Conservation (phyloP, 2,797 vertebrate genomes). For the Acanthopagrus latus region DNA sequence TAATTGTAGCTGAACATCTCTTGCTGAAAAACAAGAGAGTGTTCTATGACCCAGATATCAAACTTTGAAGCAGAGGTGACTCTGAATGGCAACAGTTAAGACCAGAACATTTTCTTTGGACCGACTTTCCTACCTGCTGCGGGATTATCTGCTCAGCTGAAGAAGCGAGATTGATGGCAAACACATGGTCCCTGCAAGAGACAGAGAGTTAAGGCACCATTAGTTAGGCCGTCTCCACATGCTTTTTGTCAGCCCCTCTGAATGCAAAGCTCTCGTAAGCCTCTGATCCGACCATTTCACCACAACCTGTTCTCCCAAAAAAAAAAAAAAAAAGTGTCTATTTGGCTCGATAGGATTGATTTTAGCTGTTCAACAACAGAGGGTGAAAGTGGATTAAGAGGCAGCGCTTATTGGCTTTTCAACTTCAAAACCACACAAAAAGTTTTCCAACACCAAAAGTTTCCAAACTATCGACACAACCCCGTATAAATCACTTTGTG, state of each 20-base stretch:
- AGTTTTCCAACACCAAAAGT: conserved; percentile 22
- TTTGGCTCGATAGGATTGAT: conserved; percentile 19
- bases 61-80: neutral
- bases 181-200: conserved; percentile 92
- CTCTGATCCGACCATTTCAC: conserved; percentile 24
- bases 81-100: neutral
- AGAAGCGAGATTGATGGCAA: conserved; percentile 90
- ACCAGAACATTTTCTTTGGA: neutral
- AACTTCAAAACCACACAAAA: conserved; percentile 26
- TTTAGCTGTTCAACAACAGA: conserved; percentile 25
- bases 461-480: conserved; percentile 44
- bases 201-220: neutral
- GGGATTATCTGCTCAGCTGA: conserved; percentile 89
- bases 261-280: conserved; percentile 16
- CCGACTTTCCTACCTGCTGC: conserved; percentile 85
- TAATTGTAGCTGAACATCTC: no score
- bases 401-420: conserved; percentile 38
- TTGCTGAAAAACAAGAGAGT: neutral
- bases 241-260: neutral
- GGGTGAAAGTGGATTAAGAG: conserved; percentile 35
- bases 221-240: conserved; percentile 1
- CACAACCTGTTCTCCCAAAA: neutral
- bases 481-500: conserved; percentile 46
- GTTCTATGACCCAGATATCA: neutral
- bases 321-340: neutral